phyloP scores from a whole-genome alignment of 2,888 invertebrate genomes.

The Leucophenga montana region DNA sequence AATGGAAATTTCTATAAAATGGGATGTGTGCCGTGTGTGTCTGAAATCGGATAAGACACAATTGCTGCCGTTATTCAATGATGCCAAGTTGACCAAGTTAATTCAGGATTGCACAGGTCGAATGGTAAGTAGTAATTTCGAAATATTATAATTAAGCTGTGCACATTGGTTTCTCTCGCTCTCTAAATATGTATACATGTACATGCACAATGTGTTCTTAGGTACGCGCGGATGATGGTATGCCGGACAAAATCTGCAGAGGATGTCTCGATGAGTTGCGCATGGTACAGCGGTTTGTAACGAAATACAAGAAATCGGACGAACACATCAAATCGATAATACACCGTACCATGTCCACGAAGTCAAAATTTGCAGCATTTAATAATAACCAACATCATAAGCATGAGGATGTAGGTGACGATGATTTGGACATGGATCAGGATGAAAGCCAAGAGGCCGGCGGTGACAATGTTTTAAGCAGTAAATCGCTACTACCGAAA shows the following conservation, averaged over 20 bases:
- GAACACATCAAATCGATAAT: neutral
- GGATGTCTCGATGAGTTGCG: neutral
- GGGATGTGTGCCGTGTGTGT: slow-evolving; percentile 68
- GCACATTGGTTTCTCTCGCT: neutral
- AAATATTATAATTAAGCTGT: too few relatives aligned
- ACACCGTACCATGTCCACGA: slow-evolving; percentile 5
- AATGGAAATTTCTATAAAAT: slow-evolving; percentile 69
- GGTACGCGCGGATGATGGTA: neutral
- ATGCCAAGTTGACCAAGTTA: slow-evolving; percentile 47
- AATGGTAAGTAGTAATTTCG: slow-evolving; percentile 39
- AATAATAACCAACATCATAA: neutral
- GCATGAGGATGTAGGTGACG: neutral
- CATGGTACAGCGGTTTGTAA: neutral
- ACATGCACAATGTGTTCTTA: neutral
- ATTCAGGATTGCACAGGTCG: slow-evolving; percentile 58
- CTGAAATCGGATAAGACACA: slow-evolving; percentile 46
- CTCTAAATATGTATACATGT: neutral
- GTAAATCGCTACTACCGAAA: neutral
- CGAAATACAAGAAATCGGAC: neutral
- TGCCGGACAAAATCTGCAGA: slow-evolving; percentile 10
- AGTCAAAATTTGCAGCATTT: neutral
- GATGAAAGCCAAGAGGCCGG: neutral
- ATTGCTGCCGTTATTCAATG: slow-evolving; percentile 54
- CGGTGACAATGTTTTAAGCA: neutral
- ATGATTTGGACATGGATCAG: neutral